Percentiles rank a stretch among this genome's conserved stretches.
Evolutionary conservation across 2,888 invertebrate genomes (phyloP).

Genomic region (Molanna angustata): DNA sequence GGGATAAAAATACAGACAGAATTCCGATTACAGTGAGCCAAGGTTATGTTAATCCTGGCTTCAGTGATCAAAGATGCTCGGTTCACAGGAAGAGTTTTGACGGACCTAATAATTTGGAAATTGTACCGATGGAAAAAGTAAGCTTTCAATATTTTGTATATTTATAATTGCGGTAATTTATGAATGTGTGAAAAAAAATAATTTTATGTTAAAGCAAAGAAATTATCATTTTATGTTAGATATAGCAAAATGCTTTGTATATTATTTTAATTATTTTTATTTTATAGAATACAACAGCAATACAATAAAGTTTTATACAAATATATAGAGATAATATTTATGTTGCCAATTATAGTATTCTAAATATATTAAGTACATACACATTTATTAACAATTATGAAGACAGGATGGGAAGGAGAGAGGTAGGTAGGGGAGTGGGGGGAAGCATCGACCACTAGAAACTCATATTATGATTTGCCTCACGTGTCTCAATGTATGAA

Average conservation of each 20-base stretch:
- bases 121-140: constrained; percentile 68
- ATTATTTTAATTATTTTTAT: not conserved
- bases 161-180: constrained; percentile 1
- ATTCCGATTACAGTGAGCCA: constrained; percentile 49
- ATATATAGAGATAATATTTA: too few species aligned
- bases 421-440: too few species aligned
- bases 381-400: too few species aligned
- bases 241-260: not conserved
- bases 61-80: constrained; percentile 35
- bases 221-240: not conserved
- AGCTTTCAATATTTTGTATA: not conserved
- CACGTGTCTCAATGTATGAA: too few species aligned
- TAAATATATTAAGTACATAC: too few species aligned
- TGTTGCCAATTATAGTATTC: too few species aligned
- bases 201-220: not conserved
- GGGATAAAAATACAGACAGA: constrained; percentile 43
- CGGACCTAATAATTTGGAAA: constrained; percentile 46
- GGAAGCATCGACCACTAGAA: too few species aligned
- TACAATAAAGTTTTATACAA: too few species aligned
- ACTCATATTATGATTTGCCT: too few species aligned
- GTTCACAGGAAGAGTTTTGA: constrained; percentile 31
- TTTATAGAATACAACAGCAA: too few species aligned
- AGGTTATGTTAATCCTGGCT: constrained; percentile 44
- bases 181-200: not conserved
- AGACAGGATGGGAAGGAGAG: too few species aligned